Percentiles rank a stretch among this genome's conserved stretches.
Conservation (phyloP, 2,113 vertebrate species). For the Myxocyprinus asiaticus region DNA sequence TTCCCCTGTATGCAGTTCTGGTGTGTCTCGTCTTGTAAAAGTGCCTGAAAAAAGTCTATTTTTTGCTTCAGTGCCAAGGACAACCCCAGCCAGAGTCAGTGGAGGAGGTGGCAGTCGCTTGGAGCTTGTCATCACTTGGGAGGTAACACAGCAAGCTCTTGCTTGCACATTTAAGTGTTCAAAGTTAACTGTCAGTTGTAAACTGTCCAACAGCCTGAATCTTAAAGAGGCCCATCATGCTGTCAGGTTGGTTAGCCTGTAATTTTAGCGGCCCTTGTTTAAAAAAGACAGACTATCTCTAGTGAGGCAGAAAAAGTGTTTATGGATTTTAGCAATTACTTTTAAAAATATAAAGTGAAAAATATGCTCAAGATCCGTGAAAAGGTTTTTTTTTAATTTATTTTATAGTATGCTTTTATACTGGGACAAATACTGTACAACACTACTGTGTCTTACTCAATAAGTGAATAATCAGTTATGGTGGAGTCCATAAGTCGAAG, state of each 20-base stretch:
- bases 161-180: constrained; percentile 18
- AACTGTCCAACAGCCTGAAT: constrained; percentile 5
- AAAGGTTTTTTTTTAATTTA: neutral
- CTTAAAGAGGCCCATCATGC: constrained; percentile 16
- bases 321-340: constrained; percentile 19
- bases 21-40: neutral
- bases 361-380: constrained; percentile 15
- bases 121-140: constrained; percentile 96
- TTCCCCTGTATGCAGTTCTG: neutral
- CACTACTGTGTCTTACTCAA: neutral
- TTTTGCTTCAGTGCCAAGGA: constrained; percentile 81
- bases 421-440: neutral
- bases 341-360: neutral
- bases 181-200: constrained; percentile 8
- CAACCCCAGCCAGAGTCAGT: constrained; percentile 88
- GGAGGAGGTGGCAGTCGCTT: constrained; percentile 92
- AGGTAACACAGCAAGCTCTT: constrained; percentile 75
- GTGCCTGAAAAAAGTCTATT: neutral
- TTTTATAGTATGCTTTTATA: constrained; percentile 1
- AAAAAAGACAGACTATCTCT: neutral
- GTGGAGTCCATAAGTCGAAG: too few species aligned
- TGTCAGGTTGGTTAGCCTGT: neutral
- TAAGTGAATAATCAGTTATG: too few species aligned
- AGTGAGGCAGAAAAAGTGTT: constrained; percentile 15
- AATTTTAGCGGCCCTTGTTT: neutral